Evolutionary conservation across 2,888 invertebrate genomes (phyloP), one percentile per base, ranked within the genome.

Genomic region (Noctua janthe): DNA sequence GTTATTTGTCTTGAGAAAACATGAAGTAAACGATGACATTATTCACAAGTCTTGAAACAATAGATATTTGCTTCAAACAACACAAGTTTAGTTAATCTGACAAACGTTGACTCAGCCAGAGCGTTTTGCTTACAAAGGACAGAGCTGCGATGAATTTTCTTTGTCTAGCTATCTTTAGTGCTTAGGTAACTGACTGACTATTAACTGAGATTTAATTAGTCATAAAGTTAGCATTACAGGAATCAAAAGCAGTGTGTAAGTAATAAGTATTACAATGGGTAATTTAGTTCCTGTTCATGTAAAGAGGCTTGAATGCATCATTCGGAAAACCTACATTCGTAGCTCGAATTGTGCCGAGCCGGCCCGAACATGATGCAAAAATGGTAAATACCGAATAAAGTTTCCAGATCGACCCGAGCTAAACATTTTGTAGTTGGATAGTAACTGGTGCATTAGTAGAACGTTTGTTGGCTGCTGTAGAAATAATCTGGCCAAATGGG

Each of bases 211-310:
- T 72, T 51, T 43, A 20, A 81, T 54, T 79, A 73, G n/a, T 81
- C 73, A 62, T 59, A 75, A 80, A 80, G 43, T 74, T 80, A 20
- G n/a, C 11, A 54, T 47, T 29, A 59, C 54, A 67, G 49, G 49
- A 73, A 67, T 29, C 11, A 15, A 54, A 35, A 6, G 8, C 23
- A 13, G 17, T 39, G 15, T 23, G 17, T 20, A 51, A 51, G 11
- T 47, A 47, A 39, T 39, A 39, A 47, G 47, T 23, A 11, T 66
- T 3, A 23, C 17, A 64, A 29, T 75, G 15, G 13, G 15, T 49
- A 39, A 39, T 1, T 81, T 29, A 43, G n/a, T 82, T 74, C 82
- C 79, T 82, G 51, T 74, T 76, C 66, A 54, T 64, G 39, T 59
- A 20, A 74, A 35, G 56, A 72, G 6, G 71, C 23, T 56, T 35